A percentile compares a stretch with the other conserved stretches of the same genome.
phyloP scores from a whole-genome alignment of 1,140 invertebrate species.

The Drosophila melanica region DNA sequence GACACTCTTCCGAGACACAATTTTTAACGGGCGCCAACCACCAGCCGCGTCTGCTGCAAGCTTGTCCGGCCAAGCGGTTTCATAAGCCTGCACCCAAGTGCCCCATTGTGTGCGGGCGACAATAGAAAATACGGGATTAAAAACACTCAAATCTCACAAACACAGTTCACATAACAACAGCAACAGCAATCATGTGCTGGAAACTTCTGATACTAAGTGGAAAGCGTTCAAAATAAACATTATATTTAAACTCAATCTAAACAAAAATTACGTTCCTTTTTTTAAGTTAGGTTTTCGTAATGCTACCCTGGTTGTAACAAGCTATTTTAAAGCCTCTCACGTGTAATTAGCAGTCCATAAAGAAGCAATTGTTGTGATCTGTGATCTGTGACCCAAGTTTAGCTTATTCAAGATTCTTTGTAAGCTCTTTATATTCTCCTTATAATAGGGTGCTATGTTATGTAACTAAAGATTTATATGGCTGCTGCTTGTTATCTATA shows the following conservation, averaged over 20 bases:
- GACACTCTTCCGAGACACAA: constrained; percentile 41
- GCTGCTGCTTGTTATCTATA: neutral
- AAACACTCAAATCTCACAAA: constrained; percentile 1
- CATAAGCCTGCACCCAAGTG: constrained; percentile 13
- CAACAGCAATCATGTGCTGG: constrained; percentile 1
- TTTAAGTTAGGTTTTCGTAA: too few species aligned
- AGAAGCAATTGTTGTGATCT: too few species aligned
- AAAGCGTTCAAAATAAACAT: constrained; percentile 3
- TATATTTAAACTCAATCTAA: too few species aligned
- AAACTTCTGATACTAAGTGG: neutral
- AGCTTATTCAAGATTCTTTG: too few species aligned
- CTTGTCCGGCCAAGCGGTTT: constrained; percentile 19
- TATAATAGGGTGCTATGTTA: too few species aligned
- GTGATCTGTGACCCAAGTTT: too few species aligned
- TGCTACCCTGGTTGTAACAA: too few species aligned
- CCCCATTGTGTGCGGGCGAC: constrained; percentile 13
- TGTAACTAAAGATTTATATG: neutral
- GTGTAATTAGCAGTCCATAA: too few species aligned
- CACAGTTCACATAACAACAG: constrained; percentile 4
- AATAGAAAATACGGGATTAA: constrained; percentile 10
- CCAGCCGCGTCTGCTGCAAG: neutral
- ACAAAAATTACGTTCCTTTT: too few species aligned
- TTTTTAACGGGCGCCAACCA: constrained; percentile 36
- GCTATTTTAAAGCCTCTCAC: too few species aligned
- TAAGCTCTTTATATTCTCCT: too few species aligned